phyloP scores from a whole-genome alignment of 2,888 invertebrate genomes.

The Kryphioiulus occultus region DNA sequence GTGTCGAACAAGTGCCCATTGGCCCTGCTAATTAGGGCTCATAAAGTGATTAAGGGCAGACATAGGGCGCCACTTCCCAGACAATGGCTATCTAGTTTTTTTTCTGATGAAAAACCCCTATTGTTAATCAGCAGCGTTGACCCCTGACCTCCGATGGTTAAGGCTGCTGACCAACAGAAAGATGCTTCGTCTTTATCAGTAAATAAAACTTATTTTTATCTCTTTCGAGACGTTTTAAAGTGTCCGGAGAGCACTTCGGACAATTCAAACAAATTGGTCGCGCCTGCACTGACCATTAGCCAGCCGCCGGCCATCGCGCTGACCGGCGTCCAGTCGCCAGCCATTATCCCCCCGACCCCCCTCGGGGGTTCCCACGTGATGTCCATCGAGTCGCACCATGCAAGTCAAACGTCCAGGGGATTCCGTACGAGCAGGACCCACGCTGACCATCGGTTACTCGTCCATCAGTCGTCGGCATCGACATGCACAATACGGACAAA shows the following conservation, averaged over 20 bases:
- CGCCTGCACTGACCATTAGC: background rate
- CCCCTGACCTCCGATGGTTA: background rate
- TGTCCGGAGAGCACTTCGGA: background rate
- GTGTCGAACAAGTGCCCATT: background rate
- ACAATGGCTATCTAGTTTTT: background rate
- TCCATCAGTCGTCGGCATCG: background rate
- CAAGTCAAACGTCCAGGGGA: background rate
- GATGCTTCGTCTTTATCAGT: background rate
- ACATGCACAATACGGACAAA: background rate
- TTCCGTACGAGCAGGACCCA: background rate
- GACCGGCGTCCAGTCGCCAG: background rate
- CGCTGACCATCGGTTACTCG: background rate
- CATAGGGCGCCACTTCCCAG: background rate
- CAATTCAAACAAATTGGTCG: constrained; percentile 5
- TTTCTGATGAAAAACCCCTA: background rate
- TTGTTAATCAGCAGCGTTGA: background rate
- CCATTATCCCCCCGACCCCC: background rate
- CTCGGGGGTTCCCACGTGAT: background rate
- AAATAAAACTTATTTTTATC: background rate
- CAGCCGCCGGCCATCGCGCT: background rate
- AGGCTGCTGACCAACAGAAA: background rate
- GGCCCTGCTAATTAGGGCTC: constrained; percentile 20
- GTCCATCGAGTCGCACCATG: background rate
- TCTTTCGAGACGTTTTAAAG: background rate
- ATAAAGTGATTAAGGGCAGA: constrained; percentile 31